Conservation (phyloP, 1,140 invertebrate genomes). For the Aphidius gifuensis region DNA sequence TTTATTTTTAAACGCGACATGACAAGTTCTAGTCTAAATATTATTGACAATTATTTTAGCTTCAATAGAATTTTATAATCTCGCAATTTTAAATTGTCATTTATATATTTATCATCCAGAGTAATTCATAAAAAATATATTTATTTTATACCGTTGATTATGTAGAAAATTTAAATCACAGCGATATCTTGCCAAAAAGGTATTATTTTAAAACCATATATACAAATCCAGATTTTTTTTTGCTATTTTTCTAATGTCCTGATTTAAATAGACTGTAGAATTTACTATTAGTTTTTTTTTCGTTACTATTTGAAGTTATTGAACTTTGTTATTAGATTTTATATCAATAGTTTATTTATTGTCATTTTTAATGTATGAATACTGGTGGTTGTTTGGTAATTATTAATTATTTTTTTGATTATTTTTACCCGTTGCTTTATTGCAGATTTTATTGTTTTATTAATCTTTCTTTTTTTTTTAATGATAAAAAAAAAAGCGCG, state of each 20-base stretch:
- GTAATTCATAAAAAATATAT: not conserved
- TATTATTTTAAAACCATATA: constrained; percentile 32
- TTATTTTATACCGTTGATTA: constrained; percentile 2
- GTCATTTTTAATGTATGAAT: not conserved
- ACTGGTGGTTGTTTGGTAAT: no score
- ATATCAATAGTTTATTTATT: not conserved
- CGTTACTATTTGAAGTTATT: not conserved
- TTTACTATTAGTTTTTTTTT: not conserved
- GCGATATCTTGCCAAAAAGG: constrained; percentile 41
- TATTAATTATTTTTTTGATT: not conserved
- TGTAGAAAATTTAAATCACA: constrained; percentile 9
- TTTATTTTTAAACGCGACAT: not conserved
- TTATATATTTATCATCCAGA: no score
- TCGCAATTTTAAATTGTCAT: no score
- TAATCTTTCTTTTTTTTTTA: constrained; percentile 8
- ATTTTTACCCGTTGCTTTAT: not conserved
- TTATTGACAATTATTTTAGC: not conserved
- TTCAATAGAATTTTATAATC: not conserved
- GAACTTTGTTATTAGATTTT: not conserved
- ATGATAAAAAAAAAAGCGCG: constrained; percentile 31
- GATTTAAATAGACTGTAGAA: constrained; percentile 3
- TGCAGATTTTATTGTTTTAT: not conserved
- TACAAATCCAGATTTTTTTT: constrained; percentile 22
- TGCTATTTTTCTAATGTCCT: constrained; percentile 9
- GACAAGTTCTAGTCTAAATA: constrained; percentile 18